These are phyloP conservation scores for Pheosia gnoma DNA, from an alignment of 2,888 invertebrate species.

Conservation along the genomic window DNA sequence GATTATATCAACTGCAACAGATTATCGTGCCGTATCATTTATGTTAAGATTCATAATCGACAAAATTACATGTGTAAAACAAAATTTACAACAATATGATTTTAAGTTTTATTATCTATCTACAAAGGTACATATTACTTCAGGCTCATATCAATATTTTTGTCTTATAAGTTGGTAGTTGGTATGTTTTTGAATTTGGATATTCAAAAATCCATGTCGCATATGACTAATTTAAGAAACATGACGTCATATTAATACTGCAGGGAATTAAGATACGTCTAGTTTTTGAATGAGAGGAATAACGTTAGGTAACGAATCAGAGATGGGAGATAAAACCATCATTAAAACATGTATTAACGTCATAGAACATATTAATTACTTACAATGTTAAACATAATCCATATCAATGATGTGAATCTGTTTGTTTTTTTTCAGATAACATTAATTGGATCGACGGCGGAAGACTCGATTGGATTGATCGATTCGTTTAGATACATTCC, in stretches of 20 bases:
- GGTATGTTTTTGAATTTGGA: too few relatives aligned
- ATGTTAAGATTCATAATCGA: conserved; percentile 17
- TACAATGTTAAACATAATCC: neutral
- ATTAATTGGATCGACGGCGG: conserved; percentile 46
- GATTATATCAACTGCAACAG: conserved; percentile 11
- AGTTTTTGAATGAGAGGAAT: too few relatives aligned
- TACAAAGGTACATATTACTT: too few relatives aligned
- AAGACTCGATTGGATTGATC: conserved; percentile 47
- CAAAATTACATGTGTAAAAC: conserved; percentile 1
- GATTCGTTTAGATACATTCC: conserved; percentile 58
- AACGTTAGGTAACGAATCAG: too few relatives aligned
- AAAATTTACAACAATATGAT: neutral
- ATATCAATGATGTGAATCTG: neutral
- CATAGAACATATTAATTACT: neutral
- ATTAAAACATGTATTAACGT: too few relatives aligned
- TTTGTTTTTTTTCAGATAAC: conserved; percentile 47
- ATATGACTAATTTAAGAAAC: too few relatives aligned
- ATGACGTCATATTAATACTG: too few relatives aligned
- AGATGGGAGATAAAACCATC: too few relatives aligned
- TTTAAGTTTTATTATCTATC: neutral
- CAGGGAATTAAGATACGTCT: too few relatives aligned
- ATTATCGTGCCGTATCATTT: conserved; percentile 13
- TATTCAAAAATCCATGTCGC: too few relatives aligned
- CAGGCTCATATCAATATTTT: too few relatives aligned
- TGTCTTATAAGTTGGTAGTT: too few relatives aligned